Evolutionary conservation across 2,888 invertebrate genomes (phyloP).

Genomic region (Chaitophorus viminalis): DNA sequence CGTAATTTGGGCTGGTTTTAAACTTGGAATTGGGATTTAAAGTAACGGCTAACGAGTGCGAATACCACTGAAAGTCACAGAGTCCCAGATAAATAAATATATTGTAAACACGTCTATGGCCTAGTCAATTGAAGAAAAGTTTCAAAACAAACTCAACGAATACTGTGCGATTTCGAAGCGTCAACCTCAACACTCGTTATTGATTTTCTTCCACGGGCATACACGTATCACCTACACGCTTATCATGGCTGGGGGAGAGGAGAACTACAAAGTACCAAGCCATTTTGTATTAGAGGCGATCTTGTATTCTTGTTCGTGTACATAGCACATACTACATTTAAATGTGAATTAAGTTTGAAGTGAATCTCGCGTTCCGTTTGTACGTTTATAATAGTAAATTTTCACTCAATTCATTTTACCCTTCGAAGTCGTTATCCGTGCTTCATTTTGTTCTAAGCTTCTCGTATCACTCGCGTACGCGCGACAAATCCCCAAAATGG

Average conservation of each 20-base stretch:
- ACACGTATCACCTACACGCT: constrained; percentile 34
- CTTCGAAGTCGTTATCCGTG: too few relatives aligned
- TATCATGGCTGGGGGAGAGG: constrained; percentile 1
- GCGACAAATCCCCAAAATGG: background rate
- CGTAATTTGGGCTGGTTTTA: too few relatives aligned
- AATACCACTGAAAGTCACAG: too few relatives aligned
- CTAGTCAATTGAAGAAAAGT: too few relatives aligned
- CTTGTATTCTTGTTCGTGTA: too few relatives aligned
- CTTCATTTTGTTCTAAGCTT: too few relatives aligned
- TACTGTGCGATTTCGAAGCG: background rate
- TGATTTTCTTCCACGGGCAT: constrained; percentile 37
- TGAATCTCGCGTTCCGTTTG: background rate
- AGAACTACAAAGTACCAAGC: background rate
- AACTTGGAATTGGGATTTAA: too few relatives aligned
- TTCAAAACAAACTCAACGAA: background rate
- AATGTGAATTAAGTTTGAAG: background rate
- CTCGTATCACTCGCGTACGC: background rate
- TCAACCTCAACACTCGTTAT: background rate
- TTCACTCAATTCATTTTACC: too few relatives aligned
- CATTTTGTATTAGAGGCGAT: constrained; percentile 3
- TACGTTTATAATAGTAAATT: background rate
- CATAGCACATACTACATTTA: too few relatives aligned
- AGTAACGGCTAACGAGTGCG: too few relatives aligned
- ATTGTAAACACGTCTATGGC: too few relatives aligned
- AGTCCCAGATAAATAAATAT: too few relatives aligned